Evolutionary conservation across 2,113 vertebrate species (phyloP), one percentile per base, ranked within the genome.

Genomic region (Chinchilla lanigera): DNA sequence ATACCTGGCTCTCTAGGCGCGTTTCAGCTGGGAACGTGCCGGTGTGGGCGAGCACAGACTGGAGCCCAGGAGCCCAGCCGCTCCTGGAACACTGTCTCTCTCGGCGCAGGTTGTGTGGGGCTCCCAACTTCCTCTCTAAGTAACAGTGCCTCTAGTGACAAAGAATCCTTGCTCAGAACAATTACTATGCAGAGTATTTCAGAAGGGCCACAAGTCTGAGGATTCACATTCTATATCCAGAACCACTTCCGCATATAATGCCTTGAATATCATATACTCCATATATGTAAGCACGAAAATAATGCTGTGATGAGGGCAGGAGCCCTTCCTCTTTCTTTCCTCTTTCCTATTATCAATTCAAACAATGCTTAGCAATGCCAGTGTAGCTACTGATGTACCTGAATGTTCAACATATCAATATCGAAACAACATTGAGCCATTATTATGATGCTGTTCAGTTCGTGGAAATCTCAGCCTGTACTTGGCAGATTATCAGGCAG

Each of bases 81-180:
- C n/a, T n/a, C n/a, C n/a, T n/a, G n/a, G n/a, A n/a, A n/a, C n/a
- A n/a, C n/a, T n/a, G n/a, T n/a, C n/a, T n/a, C n/a, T n/a, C n/a
- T n/a, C n/a, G n/a, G n/a, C n/a, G n/a, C n/a, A n/a, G n/a, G n/a
- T n/a, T n/a, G n/a, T n/a, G n/a, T n/a, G n/a, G n/a, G n/a, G n/a
- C n/a, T n/a, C n/a, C n/a, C n/a, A n/a, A n/a, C n/a, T n/a, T n/a
- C n/a, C n/a, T n/a, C n/a, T n/a, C n/a, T n/a, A n/a, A n/a, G n/a
- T n/a, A n/a, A n/a, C n/a, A n/a, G n/a, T n/a, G n/a, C n/a, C n/a
- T n/a, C n/a, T n/a, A 96, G 47, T 58, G 75, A 95, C 13, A 81
- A 94, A 61, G 20, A 17, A 26, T 96, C n/a, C n/a, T 96, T 88
- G 60, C 35, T 86, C 47, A 94, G 86, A 75, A 20, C 1, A 85